Percentiles rank a stretch among this genome's conserved stretches.
Evolutionary conservation across 2,113 vertebrate genomes (phyloP).

Genomic region (Oxyruncus cristatus): DNA sequence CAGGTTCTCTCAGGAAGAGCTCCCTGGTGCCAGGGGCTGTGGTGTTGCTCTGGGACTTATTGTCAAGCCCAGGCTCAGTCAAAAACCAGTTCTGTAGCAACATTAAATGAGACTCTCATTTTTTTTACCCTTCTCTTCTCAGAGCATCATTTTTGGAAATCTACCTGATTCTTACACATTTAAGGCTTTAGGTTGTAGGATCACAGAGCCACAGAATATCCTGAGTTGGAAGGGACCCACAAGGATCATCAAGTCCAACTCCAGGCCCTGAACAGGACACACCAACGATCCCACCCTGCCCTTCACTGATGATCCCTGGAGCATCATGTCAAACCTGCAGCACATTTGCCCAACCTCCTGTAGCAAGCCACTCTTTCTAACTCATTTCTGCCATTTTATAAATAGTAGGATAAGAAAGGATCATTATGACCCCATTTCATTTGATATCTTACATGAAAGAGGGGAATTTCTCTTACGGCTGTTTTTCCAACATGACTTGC

Average conservation of each 20-base stretch:
- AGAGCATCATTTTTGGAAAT: fast-evolving
- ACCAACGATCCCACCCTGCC: neutral
- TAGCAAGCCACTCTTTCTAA: neutral
- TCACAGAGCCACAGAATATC: neutral
- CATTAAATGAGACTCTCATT: fast-evolving
- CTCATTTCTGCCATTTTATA: neutral
- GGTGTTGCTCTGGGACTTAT: neutral
- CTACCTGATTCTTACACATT: neutral
- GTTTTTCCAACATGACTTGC: neutral
- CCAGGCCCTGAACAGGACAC: neutral
- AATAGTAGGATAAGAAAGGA: neutral
- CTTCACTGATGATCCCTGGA: neutral
- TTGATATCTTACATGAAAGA: neutral
- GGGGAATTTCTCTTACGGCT: neutral
- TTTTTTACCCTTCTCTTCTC: neutral
- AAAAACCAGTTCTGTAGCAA: neutral
- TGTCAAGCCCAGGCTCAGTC: neutral
- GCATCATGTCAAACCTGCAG: neutral
- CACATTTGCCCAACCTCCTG: neutral
- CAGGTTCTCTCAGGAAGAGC: neutral
- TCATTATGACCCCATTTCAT: neutral
- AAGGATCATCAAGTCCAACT: neutral
- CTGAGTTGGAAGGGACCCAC: neutral
- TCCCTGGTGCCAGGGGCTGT: neutral
- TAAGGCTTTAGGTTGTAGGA: neutral